Conservation (phyloP, 2,113 vertebrate genomes). For the Marmota monax region DNA sequence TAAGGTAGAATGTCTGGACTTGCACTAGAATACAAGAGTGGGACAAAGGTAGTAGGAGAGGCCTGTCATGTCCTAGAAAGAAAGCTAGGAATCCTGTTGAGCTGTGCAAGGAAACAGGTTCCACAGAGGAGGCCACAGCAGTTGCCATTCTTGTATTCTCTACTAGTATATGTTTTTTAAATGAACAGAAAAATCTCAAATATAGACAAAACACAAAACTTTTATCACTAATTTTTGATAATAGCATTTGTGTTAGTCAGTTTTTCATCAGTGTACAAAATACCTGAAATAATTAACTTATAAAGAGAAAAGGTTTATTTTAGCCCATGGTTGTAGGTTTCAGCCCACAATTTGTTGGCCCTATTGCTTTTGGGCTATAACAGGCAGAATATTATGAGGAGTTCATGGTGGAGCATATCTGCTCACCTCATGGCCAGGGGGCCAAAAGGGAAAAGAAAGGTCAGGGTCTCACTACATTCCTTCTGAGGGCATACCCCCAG, state of each 20-base stretch:
- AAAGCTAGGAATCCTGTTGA: background rate
- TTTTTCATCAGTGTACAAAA: background rate
- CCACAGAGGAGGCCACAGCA: background rate
- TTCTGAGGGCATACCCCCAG: too few species aligned
- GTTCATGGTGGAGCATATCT: background rate
- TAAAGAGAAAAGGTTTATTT: background rate
- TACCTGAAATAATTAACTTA: background rate
- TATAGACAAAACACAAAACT: background rate
- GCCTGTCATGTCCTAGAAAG: background rate
- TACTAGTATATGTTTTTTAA: background rate
- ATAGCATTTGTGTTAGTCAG: background rate
- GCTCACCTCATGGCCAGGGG: background rate
- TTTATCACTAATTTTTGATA: background rate
- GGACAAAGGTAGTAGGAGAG: background rate
- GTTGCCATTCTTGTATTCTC: background rate
- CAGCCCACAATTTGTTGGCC: background rate
- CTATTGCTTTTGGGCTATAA: background rate
- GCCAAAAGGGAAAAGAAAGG: background rate
- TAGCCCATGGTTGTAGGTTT: background rate
- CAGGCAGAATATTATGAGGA: background rate
- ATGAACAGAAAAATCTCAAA: background rate
- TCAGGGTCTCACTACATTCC: background rate
- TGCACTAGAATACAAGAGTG: too few species aligned
- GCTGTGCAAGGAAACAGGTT: background rate
- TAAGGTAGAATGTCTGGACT: background rate